Conservation (phyloP, 2,797 vertebrate genomes). For the Sylvia borin region DNA sequence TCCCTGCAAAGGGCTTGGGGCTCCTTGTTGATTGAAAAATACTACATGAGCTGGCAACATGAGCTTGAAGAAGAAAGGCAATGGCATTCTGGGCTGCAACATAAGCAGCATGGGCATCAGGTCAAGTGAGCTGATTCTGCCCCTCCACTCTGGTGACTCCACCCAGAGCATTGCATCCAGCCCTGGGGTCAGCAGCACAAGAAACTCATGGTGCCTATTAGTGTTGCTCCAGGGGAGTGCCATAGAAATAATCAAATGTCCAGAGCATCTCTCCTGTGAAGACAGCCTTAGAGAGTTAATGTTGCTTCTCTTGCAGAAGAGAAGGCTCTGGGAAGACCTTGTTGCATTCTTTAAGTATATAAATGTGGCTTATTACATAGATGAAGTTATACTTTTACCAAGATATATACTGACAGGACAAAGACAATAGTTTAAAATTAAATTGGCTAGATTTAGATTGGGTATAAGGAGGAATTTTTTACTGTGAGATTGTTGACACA, state of each 20-base stretch:
- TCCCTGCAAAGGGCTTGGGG: background rate
- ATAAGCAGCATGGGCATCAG: accelerated
- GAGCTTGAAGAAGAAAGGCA: background rate
- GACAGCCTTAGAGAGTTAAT: background rate
- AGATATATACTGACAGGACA: background rate
- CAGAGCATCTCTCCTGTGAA: background rate
- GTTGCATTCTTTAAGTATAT: background rate
- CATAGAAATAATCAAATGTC: background rate
- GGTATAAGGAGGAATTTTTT: background rate
- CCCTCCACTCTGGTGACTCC: background rate
- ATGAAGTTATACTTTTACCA: background rate
- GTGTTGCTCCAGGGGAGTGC: background rate
- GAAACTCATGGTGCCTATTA: background rate
- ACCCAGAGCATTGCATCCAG: background rate
- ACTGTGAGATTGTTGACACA: background rate
- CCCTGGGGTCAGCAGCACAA: background rate
- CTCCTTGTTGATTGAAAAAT: background rate
- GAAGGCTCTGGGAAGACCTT: background rate
- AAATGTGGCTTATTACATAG: background rate
- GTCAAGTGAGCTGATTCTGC: background rate
- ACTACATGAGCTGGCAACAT: background rate
- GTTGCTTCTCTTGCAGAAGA: background rate
- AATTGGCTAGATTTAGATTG: background rate
- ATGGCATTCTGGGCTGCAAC: background rate
- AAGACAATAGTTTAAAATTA: background rate